Evolutionary conservation across 2,113 vertebrate species (phyloP).

Genomic region (Nothobranchius furzeri): DNA sequence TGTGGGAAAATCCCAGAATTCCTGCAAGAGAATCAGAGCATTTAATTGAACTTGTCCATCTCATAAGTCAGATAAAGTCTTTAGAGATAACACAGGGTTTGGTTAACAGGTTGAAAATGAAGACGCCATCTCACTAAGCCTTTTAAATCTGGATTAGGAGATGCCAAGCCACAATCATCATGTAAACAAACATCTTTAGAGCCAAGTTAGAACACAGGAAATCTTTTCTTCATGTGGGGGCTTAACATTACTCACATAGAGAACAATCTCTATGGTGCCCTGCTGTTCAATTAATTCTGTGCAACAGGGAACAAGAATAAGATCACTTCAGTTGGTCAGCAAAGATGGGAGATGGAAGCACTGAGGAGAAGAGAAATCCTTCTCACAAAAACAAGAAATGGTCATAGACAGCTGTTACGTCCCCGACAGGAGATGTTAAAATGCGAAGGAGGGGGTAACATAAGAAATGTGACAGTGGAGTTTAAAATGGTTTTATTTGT

Average conservation of each 20-base stretch:
- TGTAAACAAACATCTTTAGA: constrained; percentile 15
- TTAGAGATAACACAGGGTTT: background rate
- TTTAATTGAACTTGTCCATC: background rate
- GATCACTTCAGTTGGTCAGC: constrained; percentile 38
- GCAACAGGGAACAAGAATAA: constrained; percentile 21
- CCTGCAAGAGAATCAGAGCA: background rate
- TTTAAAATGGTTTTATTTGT: too few species aligned
- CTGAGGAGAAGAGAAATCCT: constrained; percentile 21
- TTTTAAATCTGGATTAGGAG: background rate
- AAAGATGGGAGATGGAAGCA: constrained; percentile 28
- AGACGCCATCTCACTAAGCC: constrained; percentile 5
- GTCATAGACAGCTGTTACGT: background rate
- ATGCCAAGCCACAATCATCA: background rate
- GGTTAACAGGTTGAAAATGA: background rate
- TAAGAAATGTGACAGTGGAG: too few species aligned
- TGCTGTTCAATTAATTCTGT: constrained; percentile 43
- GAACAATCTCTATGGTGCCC: constrained; percentile 5
- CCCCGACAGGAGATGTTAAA: too few species aligned
- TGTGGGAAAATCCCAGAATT: background rate
- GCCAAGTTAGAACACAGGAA: constrained; percentile 8
- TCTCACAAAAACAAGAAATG: constrained; percentile 8
- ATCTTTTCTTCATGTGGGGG: background rate
- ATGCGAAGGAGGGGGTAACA: too few species aligned
- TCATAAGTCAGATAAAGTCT: background rate
- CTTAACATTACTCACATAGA: background rate